Evolutionary conservation across 2,888 invertebrate genomes (phyloP).

Genomic region (Leucophora obtusa): DNA sequence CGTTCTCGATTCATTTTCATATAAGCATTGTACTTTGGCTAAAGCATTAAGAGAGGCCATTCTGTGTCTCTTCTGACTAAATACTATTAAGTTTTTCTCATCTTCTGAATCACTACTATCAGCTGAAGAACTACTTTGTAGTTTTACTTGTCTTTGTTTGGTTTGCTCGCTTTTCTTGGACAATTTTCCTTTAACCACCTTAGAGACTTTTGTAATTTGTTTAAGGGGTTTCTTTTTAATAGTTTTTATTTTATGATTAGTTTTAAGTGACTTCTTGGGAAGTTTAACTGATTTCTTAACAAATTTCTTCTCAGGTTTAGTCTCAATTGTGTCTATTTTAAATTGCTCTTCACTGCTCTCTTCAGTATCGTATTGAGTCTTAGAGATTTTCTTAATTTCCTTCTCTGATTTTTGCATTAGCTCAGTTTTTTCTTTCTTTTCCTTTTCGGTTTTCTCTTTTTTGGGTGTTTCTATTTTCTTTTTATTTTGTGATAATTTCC

Average conservation of each 20-base stretch:
- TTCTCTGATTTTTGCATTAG: slow-evolving; percentile 14
- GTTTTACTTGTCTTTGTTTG: not conserved
- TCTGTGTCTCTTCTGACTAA: slow-evolving; percentile 88
- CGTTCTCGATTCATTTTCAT: slow-evolving; percentile 91
- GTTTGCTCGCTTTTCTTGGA: slow-evolving; percentile 46
- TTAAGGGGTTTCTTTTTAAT: slow-evolving; percentile 57
- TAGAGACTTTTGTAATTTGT: slow-evolving; percentile 56
- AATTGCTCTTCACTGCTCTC: slow-evolving; percentile 37
- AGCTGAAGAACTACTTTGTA: slow-evolving; percentile 62
- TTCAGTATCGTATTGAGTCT: slow-evolving; percentile 10
- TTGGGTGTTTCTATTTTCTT: slow-evolving; percentile 32
- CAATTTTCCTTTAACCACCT: slow-evolving; percentile 56
- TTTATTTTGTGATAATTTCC: not conserved
- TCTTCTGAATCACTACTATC: slow-evolving; percentile 74
- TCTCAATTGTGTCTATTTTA: not conserved
- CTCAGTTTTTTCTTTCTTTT: not conserved
- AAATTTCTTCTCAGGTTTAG: not conserved
- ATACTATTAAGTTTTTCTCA: slow-evolving; percentile 74
- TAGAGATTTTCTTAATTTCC: not conserved
- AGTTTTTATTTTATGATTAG: slow-evolving; percentile 47
- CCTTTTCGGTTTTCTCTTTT: slow-evolving; percentile 19
- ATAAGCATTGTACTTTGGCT: slow-evolving; percentile 93
- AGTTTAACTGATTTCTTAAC: slow-evolving; percentile 24
- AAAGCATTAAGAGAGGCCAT: slow-evolving; percentile 93
- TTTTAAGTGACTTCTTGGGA: slow-evolving; percentile 41